phyloP scores from a whole-genome alignment of 2,888 invertebrate species.

The Leptothorax acervorum region DNA sequence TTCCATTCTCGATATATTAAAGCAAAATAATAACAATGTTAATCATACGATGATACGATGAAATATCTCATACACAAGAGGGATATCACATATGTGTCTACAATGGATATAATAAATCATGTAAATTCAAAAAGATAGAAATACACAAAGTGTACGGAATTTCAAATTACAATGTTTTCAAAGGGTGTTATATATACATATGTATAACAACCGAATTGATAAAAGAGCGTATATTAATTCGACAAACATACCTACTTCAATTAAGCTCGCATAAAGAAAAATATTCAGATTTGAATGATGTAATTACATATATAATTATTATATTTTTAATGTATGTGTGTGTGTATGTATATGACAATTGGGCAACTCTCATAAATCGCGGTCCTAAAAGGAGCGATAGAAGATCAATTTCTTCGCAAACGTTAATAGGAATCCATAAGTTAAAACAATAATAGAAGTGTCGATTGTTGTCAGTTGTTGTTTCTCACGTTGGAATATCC shows the following conservation, averaged over 20 bases:
- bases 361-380: background rate
- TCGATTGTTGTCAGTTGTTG: constrained; percentile 47
- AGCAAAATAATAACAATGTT: constrained; percentile 8
- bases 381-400: background rate
- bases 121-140: constrained; percentile 24
- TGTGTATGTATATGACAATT: background rate
- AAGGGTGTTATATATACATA: background rate
- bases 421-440: constrained; percentile 23
- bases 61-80: background rate
- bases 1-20: constrained; percentile 2
- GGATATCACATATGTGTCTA: constrained; percentile 1
- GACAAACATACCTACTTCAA: background rate
- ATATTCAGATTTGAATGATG: background rate
- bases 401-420: background rate
- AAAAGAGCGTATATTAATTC: constrained; percentile 14
- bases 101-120: constrained; percentile 2
- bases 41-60: background rate
- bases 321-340: background rate
- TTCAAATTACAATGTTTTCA: constrained; percentile 20
- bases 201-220: background rate
- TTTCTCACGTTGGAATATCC: constrained; percentile 55
- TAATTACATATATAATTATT: background rate
- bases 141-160: background rate
- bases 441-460: constrained; percentile 43
- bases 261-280: background rate